Evolutionary conservation across 2,113 vertebrate species (phyloP), one percentile per base, ranked within the genome.

Genomic region (Rattus rattus): DNA sequence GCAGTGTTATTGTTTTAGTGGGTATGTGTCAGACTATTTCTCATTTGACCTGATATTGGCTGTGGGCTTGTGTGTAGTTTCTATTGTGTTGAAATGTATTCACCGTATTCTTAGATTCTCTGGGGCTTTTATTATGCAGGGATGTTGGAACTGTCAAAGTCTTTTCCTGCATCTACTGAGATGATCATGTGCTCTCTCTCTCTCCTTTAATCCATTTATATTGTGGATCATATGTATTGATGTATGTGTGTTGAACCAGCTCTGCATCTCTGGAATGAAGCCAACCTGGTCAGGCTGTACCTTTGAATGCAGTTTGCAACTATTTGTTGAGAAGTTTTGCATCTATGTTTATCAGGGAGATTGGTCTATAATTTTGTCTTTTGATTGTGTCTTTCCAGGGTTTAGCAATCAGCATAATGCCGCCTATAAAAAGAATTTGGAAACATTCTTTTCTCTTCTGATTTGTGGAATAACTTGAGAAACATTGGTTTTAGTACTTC

Each of bases 371-470:
- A 67, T 52, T 87, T 22, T 36, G 30, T 87, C 33, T 67, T 69
- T 52, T 36, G 30, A 30, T 52, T 86, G 28, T 67, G 28, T 67
- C 61, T 69, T 33, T 17, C 11, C 17, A 67, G 36, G 43, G 63
- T 6, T 87, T 69, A 69, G 63, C 63, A 69, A 69, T 87, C 63
- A 69, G 84, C 43, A 69, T 69, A 87, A 69, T 69, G 28, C 84
- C 69, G 63, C 63, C 43, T 87, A 87, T 87, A 87, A 69, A 87
- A 87, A 87, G 63, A 52, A 87, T 52, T 87, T 87, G 84, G 84
- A 87, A 87, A 36, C 63, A 33, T 86, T 67, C 63, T 69, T 69
- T 85, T 63, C 81, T 85, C 65, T 69, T 69, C 84, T 87, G 10
- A 49, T 69, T 87, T 69, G 33, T 69, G 28, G 30, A 52, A 69